These are phyloP conservation scores for Piaya cayana DNA, from an alignment of 2,113 vertebrate genomes.

Conservation along the genomic window DNA sequence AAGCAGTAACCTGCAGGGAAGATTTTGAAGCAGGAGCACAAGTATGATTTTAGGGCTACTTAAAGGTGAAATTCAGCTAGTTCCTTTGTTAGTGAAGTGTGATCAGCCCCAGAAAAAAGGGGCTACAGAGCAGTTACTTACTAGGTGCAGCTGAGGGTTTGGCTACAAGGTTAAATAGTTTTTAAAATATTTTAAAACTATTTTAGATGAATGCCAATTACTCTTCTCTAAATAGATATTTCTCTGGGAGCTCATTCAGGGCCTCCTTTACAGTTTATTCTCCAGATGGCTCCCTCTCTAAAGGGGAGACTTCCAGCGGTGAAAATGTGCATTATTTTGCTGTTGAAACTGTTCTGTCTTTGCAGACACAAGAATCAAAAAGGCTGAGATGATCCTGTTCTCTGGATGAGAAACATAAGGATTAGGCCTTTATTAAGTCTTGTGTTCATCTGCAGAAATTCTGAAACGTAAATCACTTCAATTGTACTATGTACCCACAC, in stretches of 20 bases:
- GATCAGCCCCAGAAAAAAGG: background rate
- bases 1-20: background rate
- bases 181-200: background rate
- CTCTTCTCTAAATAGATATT: background rate
- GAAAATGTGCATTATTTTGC: background rate
- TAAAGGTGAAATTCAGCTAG: background rate
- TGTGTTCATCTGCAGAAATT: background rate
- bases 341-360: background rate
- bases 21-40: background rate
- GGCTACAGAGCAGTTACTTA: background rate
- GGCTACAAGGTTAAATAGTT: background rate
- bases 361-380: background rate
- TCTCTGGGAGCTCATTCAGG: background rate
- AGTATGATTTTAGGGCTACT: background rate
- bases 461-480: background rate
- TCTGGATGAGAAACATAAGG: background rate
- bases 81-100: background rate
- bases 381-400: no score
- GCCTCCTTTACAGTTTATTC: background rate
- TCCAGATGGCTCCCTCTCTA: background rate
- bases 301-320: background rate
- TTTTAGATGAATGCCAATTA: background rate
- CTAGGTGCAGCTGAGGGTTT: background rate
- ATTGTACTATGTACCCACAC: background rate
- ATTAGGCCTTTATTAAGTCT: background rate